Conservation (phyloP, 2,113 vertebrate genomes). For the Dryoscopus gambensis region DNA sequence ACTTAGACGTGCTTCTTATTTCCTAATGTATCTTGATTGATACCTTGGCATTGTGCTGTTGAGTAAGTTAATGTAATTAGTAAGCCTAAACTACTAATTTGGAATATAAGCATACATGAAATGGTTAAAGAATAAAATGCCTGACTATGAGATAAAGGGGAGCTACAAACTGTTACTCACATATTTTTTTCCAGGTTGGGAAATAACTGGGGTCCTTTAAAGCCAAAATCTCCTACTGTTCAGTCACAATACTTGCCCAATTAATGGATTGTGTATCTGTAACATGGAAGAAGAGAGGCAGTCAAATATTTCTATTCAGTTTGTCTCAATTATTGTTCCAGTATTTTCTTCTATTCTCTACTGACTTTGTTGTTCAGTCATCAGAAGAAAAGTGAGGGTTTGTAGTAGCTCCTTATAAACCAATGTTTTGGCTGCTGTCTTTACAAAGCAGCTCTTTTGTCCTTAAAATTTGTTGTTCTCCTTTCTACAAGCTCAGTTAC, state of each 20-base stretch:
- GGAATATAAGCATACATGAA: conserved; percentile 19
- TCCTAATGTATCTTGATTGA: conserved; percentile 64
- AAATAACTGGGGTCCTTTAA: not conserved
- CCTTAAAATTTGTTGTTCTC: not conserved
- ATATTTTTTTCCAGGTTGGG: not conserved
- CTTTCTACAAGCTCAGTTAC: not conserved
- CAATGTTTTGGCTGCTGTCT: not conserved
- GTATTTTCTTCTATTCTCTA: not conserved
- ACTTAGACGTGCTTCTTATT: conserved; percentile 67
- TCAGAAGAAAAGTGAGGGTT: not conserved
- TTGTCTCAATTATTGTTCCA: not conserved
- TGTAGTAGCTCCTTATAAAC: not conserved
- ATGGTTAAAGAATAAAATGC: not conserved
- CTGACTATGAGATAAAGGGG: not conserved
- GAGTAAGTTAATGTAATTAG: conserved; percentile 61
- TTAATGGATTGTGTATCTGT: not conserved
- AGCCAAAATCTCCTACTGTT: not conserved
- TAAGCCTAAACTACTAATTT: conserved; percentile 56
- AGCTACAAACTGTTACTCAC: not conserved
- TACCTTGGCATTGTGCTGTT: conserved; percentile 57
- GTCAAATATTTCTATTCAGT: not conserved
- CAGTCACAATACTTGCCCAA: not conserved
- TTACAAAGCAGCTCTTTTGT: not conserved
- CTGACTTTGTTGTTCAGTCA: not conserved
- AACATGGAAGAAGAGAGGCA: not conserved